These are phyloP conservation scores for Thaumetopoea pityocampa DNA, from an alignment of 1,140 invertebrate species.

Conservation along the genomic window DNA sequence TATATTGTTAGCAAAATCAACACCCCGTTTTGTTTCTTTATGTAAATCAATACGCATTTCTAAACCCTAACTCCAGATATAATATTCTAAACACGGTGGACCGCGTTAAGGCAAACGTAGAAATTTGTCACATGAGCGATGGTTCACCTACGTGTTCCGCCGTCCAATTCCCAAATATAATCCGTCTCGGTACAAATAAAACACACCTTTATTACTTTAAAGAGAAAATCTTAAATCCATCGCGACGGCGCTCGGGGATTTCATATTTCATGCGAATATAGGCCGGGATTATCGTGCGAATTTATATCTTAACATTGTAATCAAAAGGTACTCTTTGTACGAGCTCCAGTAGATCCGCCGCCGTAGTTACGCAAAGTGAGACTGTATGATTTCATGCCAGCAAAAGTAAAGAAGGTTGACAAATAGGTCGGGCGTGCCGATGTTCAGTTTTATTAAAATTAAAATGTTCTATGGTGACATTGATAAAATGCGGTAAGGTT, in stretches of 20 bases:
- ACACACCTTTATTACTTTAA: slow-evolving; percentile 73
- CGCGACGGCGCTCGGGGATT: slow-evolving; percentile 48
- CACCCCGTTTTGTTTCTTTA: slow-evolving; percentile 28
- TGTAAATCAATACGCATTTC: slow-evolving; percentile 65
- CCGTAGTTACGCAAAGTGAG: slow-evolving; percentile 46
- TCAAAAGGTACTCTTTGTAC: slow-evolving; percentile 62
- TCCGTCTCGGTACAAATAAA: slow-evolving; percentile 62
- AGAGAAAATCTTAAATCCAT: slow-evolving; percentile 64
- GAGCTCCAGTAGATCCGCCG: slow-evolving; percentile 12
- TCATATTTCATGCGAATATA: slow-evolving; percentile 49
- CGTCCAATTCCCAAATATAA: slow-evolving; percentile 71
- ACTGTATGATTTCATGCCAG: slow-evolving; percentile 70
- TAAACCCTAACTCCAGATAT: slow-evolving; percentile 49
- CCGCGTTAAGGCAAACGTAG: slow-evolving; percentile 73
- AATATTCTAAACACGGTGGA: slow-evolving; percentile 71
- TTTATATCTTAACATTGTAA: slow-evolving; percentile 62
- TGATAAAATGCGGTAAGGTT: slow-evolving; percentile 57
- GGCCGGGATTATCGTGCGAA: slow-evolving; percentile 53
- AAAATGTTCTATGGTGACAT: slow-evolving; percentile 62
- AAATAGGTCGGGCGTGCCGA: slow-evolving; percentile 69
- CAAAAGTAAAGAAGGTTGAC: slow-evolving; percentile 74
- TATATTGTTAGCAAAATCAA: slow-evolving; percentile 8
- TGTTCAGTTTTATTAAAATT: slow-evolving; percentile 74
- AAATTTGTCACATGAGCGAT: slow-evolving; percentile 76
- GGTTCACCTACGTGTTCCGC: slow-evolving; percentile 72